phyloP scores from a whole-genome alignment of 2,888 invertebrate genomes.

The Hipparchia semele region DNA sequence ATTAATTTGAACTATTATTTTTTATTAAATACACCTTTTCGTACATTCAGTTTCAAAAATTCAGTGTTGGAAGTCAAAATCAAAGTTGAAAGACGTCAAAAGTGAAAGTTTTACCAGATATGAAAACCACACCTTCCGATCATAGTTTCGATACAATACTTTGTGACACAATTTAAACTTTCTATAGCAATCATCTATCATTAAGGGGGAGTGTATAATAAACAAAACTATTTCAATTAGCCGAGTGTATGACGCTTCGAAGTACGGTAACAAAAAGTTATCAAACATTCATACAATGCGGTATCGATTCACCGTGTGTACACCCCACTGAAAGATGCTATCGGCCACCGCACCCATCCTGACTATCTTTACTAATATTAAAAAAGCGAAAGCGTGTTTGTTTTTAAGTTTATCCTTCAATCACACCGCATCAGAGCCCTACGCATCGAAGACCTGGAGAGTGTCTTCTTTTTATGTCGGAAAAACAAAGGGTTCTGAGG shows the following conservation, averaged over 20 bases:
- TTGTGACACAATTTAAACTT: conserved; percentile 23
- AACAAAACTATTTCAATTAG: conserved; percentile 72
- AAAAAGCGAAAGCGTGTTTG: conserved; percentile 51
- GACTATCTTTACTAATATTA: conserved; percentile 63
- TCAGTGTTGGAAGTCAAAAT: too few relatives aligned
- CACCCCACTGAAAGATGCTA: conserved; percentile 75
- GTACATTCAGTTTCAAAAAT: too few relatives aligned
- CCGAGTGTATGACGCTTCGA: conserved; percentile 55
- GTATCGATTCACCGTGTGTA: conserved; percentile 67
- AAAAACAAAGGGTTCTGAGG: too few relatives aligned
- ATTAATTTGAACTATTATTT: too few relatives aligned
- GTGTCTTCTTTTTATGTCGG: too few relatives aligned
- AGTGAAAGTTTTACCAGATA: background rate
- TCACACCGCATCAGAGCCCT: too few relatives aligned
- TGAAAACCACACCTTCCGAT: background rate
- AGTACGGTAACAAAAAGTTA: conserved; percentile 56
- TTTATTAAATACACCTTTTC: too few relatives aligned
- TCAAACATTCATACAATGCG: conserved; percentile 74
- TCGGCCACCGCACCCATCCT: conserved; percentile 70
- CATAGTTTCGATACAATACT: background rate
- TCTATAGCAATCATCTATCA: conserved; percentile 36
- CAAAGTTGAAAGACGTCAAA: background rate
- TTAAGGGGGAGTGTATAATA: conserved; percentile 38
- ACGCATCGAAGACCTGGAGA: too few relatives aligned
- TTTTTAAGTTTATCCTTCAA: too few relatives aligned